Percentiles rank a stretch among this genome's conserved stretches.
phyloP scores from a whole-genome alignment of 1,140 invertebrate species.

The Lepidurus apus region DNA sequence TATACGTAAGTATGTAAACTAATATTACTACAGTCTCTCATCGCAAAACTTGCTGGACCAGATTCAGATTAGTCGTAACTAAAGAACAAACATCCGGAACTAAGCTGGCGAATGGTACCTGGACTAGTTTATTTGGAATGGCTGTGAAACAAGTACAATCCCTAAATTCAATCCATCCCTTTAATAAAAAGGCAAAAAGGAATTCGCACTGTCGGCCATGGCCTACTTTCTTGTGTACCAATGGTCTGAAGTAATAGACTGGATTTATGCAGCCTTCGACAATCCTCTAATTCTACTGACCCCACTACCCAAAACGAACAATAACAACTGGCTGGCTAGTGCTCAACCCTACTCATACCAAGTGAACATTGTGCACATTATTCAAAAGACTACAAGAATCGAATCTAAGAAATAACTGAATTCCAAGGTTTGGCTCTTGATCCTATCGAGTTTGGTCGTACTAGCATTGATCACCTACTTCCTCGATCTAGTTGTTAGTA shows the following conservation, averaged over 20 bases:
- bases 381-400: too few species aligned
- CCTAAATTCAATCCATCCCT: neutral
- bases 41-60: neutral
- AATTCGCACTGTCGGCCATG: neutral
- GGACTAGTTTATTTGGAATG: neutral
- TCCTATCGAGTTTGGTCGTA: neutral
- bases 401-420: too few species aligned
- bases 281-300: neutral
- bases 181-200: neutral
- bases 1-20: neutral
- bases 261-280: constrained; percentile 1
- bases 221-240: neutral
- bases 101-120: neutral
- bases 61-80: neutral
- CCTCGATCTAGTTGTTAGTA: too few species aligned
- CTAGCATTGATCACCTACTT: too few species aligned
- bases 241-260: neutral
- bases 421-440: neutral
- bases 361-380: neutral
- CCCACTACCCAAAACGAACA: neutral
- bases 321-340: neutral
- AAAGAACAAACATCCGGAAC: neutral
- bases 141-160: neutral
- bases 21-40: neutral
- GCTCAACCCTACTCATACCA: neutral